Evolutionary conservation across 2,113 vertebrate species (phyloP), one percentile per base, ranked within the genome.

Genomic region (Vicugna pacos): DNA sequence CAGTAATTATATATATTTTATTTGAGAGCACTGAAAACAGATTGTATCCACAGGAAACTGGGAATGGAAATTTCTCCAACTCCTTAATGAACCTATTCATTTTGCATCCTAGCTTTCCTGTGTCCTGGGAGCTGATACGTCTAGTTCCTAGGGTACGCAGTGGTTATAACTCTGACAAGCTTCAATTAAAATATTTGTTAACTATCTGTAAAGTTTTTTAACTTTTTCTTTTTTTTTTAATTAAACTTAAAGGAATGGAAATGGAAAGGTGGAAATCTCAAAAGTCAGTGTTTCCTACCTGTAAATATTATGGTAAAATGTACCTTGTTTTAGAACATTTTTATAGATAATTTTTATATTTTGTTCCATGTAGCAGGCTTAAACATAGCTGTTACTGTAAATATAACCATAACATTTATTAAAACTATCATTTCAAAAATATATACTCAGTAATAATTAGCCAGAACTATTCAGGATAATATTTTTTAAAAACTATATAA

Each of bases 271-370:
- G 2, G 1, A 65, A 86, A 46, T 82, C 93, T 95, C 83, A 16
- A 89, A 75, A 65, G 46, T 62, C 52, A 54, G 30, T 64, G 35
- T 80, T 92, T 92, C 14, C 3, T 87, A 56, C 97, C 93, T 96
- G 90, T 95, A 79, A 35, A 84, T 95, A 82, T 93, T 89, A 95
- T 35, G 80, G 76, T 79, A 65, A 98, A 84, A 96, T 98, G 16
- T 89, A 54, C 0, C 12, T 94, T 80, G 30, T 91, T 95, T 91
- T 87, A 97, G 97, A 98, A 97, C 95, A 83, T 94, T 52, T 15
- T 98, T 97, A 97, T 97, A 94, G 54, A 85, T 96, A 84, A 64
- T 58, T 56, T 95, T 65, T 84, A n/a, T 42, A 69, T 89, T 46
- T 70, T 72, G 17, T 11, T 85, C 22, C n/a, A 30, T 67, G 32